Percentiles rank a stretch among this genome's conserved stretches.
Conservation (phyloP, 2,113 vertebrate genomes). For the Ailurus styani region DNA sequence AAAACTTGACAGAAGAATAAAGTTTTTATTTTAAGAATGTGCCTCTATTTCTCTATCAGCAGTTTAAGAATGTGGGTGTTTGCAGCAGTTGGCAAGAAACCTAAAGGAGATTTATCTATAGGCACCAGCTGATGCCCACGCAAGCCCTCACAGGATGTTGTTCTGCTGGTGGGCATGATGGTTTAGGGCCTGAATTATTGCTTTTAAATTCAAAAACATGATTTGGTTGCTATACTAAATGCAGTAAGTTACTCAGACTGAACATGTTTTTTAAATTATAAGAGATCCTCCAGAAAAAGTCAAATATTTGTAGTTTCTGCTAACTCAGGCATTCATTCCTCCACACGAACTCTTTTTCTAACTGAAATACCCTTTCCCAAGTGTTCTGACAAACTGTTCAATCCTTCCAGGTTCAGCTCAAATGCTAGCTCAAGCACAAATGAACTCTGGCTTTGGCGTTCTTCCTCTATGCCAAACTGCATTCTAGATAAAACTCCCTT, state of each 20-base stretch:
- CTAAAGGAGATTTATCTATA: not conserved
- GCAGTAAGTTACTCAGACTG: not conserved
- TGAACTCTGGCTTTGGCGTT: not conserved
- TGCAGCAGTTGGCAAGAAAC: not conserved
- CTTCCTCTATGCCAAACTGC: not conserved
- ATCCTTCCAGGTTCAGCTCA: not conserved
- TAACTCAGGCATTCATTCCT: not conserved
- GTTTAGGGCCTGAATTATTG: not conserved
- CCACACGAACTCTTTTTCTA: not conserved
- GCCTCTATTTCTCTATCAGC: not conserved
- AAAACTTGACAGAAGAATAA: not conserved
- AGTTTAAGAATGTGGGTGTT: not conserved
- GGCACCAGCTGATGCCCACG: not conserved
- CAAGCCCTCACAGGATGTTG: not conserved
- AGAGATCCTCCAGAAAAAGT: not conserved
- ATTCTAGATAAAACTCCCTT: not conserved
- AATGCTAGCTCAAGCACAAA: not conserved
- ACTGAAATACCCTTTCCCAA: not conserved
- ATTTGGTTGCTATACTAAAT: constrained; percentile 24
- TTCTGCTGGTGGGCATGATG: not conserved
- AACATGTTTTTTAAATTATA: constrained; percentile 38
- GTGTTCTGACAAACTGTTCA: not conserved
- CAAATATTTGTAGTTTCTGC: constrained; percentile 40
- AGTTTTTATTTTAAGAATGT: not conserved
- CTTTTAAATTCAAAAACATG: not conserved